These are phyloP conservation scores for Bubo bubo DNA, from an alignment of 2,113 vertebrate species.

Conservation along the genomic window DNA sequence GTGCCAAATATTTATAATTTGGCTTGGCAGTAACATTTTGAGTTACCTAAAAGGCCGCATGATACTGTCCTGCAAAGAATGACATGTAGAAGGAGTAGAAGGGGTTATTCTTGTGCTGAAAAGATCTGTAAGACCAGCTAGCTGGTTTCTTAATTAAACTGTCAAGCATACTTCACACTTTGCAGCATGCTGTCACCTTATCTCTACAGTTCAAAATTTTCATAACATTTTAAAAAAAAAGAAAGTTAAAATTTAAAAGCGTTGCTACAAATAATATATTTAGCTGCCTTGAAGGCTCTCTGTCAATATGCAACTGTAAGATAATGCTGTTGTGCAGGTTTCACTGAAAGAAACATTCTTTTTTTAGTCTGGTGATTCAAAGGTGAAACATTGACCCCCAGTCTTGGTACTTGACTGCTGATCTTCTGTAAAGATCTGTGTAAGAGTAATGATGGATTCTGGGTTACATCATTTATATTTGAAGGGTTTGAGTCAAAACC, in stretches of 20 bases:
- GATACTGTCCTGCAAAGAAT: neutral
- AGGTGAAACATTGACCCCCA: neutral
- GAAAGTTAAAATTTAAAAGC: neutral
- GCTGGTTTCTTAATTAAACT: neutral
- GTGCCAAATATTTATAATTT: neutral
- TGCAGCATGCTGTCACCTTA: neutral
- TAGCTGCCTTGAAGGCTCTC: neutral
- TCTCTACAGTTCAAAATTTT: neutral
- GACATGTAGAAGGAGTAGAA: neutral
- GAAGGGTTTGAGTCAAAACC: neutral
- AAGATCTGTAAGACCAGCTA: neutral
- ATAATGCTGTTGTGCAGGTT: neutral
- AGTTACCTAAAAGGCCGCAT: neutral
- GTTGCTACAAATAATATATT: neutral
- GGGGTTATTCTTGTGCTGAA: neutral
- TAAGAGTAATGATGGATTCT: neutral
- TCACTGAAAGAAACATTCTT: neutral
- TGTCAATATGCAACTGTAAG: neutral
- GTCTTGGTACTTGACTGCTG: neutral
- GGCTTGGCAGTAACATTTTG: neutral
- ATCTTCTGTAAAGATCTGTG: neutral
- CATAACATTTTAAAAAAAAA: neutral
- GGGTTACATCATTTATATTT: slow-evolving; percentile 1
- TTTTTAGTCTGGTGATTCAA: neutral
- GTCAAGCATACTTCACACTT: neutral